Evolutionary conservation across 1,140 invertebrate genomes (phyloP), one percentile per base, ranked within the genome.

Genomic region (Ooceraea biroi): DNA sequence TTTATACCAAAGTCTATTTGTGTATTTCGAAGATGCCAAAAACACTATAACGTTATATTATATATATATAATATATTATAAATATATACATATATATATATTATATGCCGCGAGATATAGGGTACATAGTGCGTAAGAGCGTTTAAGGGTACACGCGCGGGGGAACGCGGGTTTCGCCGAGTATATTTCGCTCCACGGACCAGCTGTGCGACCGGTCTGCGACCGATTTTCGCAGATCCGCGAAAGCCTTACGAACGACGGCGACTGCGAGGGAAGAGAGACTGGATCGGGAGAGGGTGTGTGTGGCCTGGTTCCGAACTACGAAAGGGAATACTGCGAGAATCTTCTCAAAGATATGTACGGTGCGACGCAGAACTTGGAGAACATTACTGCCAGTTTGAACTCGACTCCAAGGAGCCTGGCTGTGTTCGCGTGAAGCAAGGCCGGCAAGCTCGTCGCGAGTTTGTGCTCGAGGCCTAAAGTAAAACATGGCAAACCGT

Each of bases 21-120:
- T 95, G 95, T 95, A 95, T 95, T 95, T 95, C 95, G 94, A 95
- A 95, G 95, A 95, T 95, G 95, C 95, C 95, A 96, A 95, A 95
- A 94, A 95, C 87, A 88, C 80, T 93, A 80, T 95, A 95, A 91
- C 86, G 90, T 93, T 95, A 95, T 95, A 93, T 95, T 95, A 94
- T 94, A 71, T 55, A 22, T 55, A n/a, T 77, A 74, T 61, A 60
- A 74, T 74, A 77, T 80, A 80, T 80, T 69, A 80, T 71, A 80
- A 71, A 71, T 80, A 80, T 92, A 94, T 95, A 87, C 76, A 80
- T 82, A 88, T 30, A 36, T 36, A 36, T 36, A 36, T 36, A 36
- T 36, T 36, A 36, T 36, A 36, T 8, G 30, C 60, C 84, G 84
- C 63, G 68, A 71, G 76, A 65, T 55, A 94, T 94, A 94, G 94